These are phyloP conservation scores for Pygmarrhopalites habei DNA, from an alignment of 1,140 invertebrate species.

Conservation along the genomic window DNA sequence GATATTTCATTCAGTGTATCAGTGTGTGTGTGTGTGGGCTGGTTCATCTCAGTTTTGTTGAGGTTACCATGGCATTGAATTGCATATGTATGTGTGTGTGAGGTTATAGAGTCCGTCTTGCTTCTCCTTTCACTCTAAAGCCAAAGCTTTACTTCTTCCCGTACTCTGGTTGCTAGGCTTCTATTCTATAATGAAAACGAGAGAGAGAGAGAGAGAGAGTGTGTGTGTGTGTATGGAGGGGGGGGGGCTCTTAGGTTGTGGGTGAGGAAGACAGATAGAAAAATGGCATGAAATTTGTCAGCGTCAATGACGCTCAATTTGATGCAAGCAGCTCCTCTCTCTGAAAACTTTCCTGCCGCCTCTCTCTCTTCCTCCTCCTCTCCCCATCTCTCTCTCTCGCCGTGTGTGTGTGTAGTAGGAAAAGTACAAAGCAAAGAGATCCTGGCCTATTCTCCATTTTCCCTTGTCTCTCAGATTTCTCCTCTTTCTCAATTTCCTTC, in stretches of 20 bases:
- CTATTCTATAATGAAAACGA: too few relatives aligned
- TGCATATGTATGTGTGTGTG: too few relatives aligned
- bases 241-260: not conserved
- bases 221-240: conserved; percentile 7
- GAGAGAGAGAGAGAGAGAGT: not conserved
- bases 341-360: conserved; percentile 27
- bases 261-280: conserved; percentile 29
- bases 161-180: too few relatives aligned
- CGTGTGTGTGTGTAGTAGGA: too few relatives aligned
- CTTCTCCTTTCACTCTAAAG: too few relatives aligned
- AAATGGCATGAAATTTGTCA: conserved; percentile 37
- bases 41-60: too few relatives aligned
- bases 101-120: too few relatives aligned
- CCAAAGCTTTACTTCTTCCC: too few relatives aligned
- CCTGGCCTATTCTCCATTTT: conserved; percentile 9
- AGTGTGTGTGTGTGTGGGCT: too few relatives aligned
- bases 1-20: too few relatives aligned
- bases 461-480: not conserved
- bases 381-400: conserved; percentile 11
- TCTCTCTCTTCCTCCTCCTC: conserved; percentile 11
- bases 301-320: conserved; percentile 35
- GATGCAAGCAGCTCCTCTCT: conserved; percentile 29
- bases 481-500: not conserved
- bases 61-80: too few relatives aligned
- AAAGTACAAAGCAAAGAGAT: too few relatives aligned